Evolutionary conservation across 2,888 invertebrate genomes (phyloP).

Genomic region (Drosophila neonasuta): DNA sequence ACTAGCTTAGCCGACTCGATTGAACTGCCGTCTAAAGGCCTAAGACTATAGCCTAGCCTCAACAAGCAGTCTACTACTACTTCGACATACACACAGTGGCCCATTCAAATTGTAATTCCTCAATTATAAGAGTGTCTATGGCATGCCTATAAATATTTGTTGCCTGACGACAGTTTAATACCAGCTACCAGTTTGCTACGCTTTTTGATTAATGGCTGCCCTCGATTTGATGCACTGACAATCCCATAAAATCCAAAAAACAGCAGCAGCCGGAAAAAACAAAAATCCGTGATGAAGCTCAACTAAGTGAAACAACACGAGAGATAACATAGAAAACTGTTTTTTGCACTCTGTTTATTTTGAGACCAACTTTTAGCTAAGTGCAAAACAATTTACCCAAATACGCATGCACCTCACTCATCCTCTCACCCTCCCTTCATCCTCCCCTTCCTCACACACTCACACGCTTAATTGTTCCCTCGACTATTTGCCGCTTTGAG

Average conservation of each 20-base stretch:
- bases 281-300: constrained; percentile 9
- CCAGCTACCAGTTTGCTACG: constrained; percentile 39
- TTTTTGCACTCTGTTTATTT: constrained; percentile 71
- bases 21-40: constrained; percentile 29
- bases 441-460: constrained; percentile 13
- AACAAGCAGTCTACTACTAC: constrained; percentile 20
- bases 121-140: constrained; percentile 69
- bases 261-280: too few relatives aligned
- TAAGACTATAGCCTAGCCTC: constrained; percentile 1
- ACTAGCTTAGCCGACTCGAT: constrained; percentile 45
- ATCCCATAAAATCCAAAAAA: constrained; percentile 21
- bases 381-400: constrained; percentile 79
- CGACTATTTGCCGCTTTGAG: constrained; percentile 48
- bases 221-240: constrained; percentile 46
- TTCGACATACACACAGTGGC: constrained; percentile 13
- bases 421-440: constrained; percentile 17
- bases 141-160: constrained; percentile 58
- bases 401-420: constrained; percentile 33
- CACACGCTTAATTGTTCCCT: constrained; percentile 68
- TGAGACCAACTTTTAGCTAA: constrained; percentile 70
- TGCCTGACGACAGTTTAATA: constrained; percentile 50
- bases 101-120: constrained; percentile 74
- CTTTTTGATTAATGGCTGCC: constrained; percentile 66
- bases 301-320: constrained; percentile 63
- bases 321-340: constrained; percentile 61